phyloP scores from a whole-genome alignment of 1,140 invertebrate species.

The Hyphantria cunea region DNA sequence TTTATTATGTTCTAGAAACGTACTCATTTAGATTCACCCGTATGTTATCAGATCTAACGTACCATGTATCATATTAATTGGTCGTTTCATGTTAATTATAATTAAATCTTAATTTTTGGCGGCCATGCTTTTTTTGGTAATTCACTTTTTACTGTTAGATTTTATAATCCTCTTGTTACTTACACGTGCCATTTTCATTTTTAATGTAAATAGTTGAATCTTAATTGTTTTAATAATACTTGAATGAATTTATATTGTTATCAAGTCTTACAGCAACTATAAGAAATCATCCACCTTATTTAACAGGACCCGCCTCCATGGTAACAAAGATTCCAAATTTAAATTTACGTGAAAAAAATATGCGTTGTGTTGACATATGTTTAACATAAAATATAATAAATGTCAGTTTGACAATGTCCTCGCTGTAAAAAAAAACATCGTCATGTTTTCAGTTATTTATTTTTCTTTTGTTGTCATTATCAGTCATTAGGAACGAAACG shows the following conservation, averaged over 20 bases:
- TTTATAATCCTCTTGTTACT: conserved; percentile 26
- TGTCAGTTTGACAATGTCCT: conserved; percentile 14
- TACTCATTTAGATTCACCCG: conserved; percentile 32
- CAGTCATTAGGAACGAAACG: conserved; percentile 24
- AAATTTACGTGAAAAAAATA: too few species aligned
- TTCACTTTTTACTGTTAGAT: conserved; percentile 27
- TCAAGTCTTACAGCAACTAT: too few species aligned
- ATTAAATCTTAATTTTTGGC: conserved; percentile 33
- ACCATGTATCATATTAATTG: conserved; percentile 33
- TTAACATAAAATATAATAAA: conserved; percentile 13
- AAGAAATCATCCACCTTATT: too few species aligned
- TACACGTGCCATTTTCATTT: conserved; percentile 10
- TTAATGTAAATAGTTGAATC: background rate
- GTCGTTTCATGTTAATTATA: conserved; percentile 32
- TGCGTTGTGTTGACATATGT: conserved; percentile 10
- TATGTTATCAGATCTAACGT: conserved; percentile 32
- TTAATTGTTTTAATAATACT: too few species aligned
- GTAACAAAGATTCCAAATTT: too few species aligned
- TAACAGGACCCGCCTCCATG: too few species aligned
- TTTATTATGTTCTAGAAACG: conserved; percentile 31
- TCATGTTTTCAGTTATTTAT: conserved; percentile 22
- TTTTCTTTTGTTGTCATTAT: conserved; percentile 28
- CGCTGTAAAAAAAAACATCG: conserved; percentile 12
- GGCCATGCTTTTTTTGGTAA: conserved; percentile 24
- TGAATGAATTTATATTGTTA: too few species aligned